A percentile compares a stretch with the other conserved stretches of the same genome.
Evolutionary conservation across 1,140 invertebrate species (phyloP).

Genomic region (Sycophila sp.): DNA sequence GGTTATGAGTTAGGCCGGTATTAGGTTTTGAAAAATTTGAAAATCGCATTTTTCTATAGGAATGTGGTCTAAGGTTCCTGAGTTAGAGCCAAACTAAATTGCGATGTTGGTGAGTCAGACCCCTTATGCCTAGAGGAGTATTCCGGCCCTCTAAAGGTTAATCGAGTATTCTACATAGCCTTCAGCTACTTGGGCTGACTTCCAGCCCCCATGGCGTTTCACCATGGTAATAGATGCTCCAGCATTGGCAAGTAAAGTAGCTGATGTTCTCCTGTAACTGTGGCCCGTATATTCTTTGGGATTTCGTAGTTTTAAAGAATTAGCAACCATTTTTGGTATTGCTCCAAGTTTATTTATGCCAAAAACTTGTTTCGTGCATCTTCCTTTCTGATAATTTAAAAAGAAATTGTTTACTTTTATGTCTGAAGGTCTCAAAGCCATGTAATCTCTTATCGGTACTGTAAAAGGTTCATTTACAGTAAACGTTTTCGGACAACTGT

Average conservation of each 20-base stretch:
- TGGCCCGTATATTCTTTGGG: slow-evolving; percentile 10
- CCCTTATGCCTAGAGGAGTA: too few relatives aligned
- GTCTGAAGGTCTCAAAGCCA: background rate
- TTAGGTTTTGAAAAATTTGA: too few relatives aligned
- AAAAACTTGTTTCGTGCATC: slow-evolving; percentile 1
- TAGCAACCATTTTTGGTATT: slow-evolving; percentile 8
- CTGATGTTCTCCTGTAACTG: background rate
- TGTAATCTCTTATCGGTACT: background rate
- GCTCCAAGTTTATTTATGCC: slow-evolving; percentile 14
- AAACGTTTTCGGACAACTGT: too few relatives aligned
- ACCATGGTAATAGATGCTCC: background rate
- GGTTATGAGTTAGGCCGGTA: too few relatives aligned
- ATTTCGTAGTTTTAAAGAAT: background rate
- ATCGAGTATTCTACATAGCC: too few relatives aligned
- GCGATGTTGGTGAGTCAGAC: too few relatives aligned
- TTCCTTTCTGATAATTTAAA: slow-evolving; percentile 5
- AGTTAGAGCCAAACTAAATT: too few relatives aligned
- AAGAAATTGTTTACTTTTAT: background rate
- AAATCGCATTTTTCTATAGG: too few relatives aligned
- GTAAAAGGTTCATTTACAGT: too few relatives aligned
- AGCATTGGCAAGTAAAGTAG: background rate
- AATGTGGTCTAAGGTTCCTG: too few relatives aligned
- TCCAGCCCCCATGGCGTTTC: background rate
- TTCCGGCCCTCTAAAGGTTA: too few relatives aligned
- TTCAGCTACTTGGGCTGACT: too few relatives aligned